These are phyloP conservation scores for Streblospio benedicti DNA, from an alignment of 1,140 invertebrate genomes.

Conservation along the genomic window DNA sequence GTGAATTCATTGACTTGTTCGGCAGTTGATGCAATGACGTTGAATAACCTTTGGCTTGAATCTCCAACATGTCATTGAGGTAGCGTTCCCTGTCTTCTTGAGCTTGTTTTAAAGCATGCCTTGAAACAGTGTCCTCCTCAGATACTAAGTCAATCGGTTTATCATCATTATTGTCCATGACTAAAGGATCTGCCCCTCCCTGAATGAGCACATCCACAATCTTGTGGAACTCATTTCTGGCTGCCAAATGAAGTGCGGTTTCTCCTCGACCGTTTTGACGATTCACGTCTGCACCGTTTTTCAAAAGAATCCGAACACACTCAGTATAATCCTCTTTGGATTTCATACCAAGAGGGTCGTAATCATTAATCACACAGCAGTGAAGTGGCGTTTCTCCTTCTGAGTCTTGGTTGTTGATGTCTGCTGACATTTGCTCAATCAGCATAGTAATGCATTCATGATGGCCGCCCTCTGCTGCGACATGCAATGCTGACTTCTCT, in stretches of 20 bases:
- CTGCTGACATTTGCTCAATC: constrained; percentile 6
- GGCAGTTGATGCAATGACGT: background rate
- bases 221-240: constrained; percentile 19
- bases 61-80: constrained; percentile 10
- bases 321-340: constrained; percentile 17
- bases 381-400: constrained; percentile 16
- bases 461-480: constrained; percentile 15
- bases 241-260: constrained; percentile 33
- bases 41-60: constrained; percentile 12
- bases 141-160: constrained; percentile 14
- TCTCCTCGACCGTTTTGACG: constrained; percentile 28
- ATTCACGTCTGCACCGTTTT: constrained; percentile 24
- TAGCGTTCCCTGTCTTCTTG: constrained; percentile 4
- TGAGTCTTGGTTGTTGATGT: constrained; percentile 12
- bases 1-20: background rate
- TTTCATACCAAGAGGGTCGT: constrained; percentile 19
- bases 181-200: constrained; percentile 11
- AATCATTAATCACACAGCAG: constrained; percentile 9
- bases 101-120: constrained; percentile 11
- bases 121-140: constrained; percentile 13
- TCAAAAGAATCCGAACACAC: constrained; percentile 11
- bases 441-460: constrained; percentile 3
- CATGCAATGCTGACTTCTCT: constrained; percentile 16
- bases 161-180: constrained; percentile 13
- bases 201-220: constrained; percentile 13